These are phyloP conservation scores for Sebastolobus alascanus DNA, from an alignment of 2,797 vertebrate genomes.

Conservation along the genomic window DNA sequence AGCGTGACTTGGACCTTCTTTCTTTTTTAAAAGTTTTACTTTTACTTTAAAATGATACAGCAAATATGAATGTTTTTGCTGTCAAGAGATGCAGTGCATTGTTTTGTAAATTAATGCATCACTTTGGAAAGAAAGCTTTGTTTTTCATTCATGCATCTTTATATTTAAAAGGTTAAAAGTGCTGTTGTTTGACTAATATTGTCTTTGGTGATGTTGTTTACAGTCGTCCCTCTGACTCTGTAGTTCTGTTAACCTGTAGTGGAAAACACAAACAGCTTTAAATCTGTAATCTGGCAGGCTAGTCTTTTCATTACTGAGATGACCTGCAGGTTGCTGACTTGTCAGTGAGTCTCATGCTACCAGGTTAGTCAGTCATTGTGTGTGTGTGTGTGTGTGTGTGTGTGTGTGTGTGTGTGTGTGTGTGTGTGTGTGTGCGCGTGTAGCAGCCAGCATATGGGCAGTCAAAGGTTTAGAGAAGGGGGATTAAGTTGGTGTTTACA, in stretches of 20 bases:
- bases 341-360: slow-evolving; percentile 24
- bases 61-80: background rate
- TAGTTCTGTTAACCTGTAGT: slow-evolving; percentile 2
- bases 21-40: too few species aligned
- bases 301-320: slow-evolving; percentile 29
- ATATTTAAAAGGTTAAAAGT: background rate
- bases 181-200: background rate
- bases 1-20: too few species aligned
- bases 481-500: slow-evolving; percentile 55
- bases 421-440: slow-evolving; percentile 27
- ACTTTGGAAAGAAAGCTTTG: too few species aligned
- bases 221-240: background rate
- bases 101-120: background rate
- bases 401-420: slow-evolving; percentile 32
- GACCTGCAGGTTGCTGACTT: slow-evolving; percentile 23
- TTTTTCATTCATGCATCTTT: background rate
- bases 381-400: slow-evolving; percentile 22
- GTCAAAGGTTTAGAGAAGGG: slow-evolving; percentile 41
- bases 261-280: slow-evolving; percentile 21
- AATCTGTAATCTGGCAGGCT: slow-evolving; percentile 39
- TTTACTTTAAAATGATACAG: background rate
- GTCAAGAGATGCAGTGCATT: background rate
- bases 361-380: slow-evolving; percentile 22
- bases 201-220: background rate
- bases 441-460: slow-evolving; percentile 52